These are phyloP conservation scores for Mylabris sibirica DNA, from an alignment of 2,888 invertebrate species.

Conservation along the genomic window DNA sequence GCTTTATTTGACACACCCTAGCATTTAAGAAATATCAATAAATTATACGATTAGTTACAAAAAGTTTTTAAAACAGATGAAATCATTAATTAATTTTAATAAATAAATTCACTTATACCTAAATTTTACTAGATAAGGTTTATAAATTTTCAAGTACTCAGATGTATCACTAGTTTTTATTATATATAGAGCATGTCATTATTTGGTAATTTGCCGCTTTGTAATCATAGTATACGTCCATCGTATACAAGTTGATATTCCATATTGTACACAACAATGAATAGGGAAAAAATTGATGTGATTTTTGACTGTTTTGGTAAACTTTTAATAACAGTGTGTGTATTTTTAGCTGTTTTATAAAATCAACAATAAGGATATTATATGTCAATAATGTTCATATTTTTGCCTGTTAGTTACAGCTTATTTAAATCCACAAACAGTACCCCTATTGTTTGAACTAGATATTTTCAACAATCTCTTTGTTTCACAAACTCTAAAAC, in stretches of 20 bases:
- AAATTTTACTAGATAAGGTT: no score
- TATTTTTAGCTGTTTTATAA: slow-evolving; percentile 1
- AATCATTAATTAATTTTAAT: no score
- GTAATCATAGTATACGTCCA: background rate
- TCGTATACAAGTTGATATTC: background rate
- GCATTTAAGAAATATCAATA: background rate
- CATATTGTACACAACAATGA: background rate
- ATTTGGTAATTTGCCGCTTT: no score
- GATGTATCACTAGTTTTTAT: no score
- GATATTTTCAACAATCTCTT: slow-evolving; percentile 9
- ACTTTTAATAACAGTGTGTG: background rate
- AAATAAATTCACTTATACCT: no score
- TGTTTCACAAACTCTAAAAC: background rate
- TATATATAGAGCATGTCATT: no score
- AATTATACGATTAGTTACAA: background rate
- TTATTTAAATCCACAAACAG: slow-evolving; percentile 12
- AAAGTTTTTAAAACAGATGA: background rate
- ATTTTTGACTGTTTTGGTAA: background rate
- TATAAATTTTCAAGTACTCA: no score
- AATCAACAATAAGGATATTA: background rate
- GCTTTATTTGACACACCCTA: background rate
- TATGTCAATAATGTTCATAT: background rate
- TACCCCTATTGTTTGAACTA: background rate
- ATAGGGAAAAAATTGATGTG: background rate
- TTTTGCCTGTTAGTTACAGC: slow-evolving; percentile 4